A percentile compares a stretch with the other conserved stretches of the same genome.
Conservation (phyloP, 2,888 invertebrate species). For the Hoplodrina ambigua region DNA sequence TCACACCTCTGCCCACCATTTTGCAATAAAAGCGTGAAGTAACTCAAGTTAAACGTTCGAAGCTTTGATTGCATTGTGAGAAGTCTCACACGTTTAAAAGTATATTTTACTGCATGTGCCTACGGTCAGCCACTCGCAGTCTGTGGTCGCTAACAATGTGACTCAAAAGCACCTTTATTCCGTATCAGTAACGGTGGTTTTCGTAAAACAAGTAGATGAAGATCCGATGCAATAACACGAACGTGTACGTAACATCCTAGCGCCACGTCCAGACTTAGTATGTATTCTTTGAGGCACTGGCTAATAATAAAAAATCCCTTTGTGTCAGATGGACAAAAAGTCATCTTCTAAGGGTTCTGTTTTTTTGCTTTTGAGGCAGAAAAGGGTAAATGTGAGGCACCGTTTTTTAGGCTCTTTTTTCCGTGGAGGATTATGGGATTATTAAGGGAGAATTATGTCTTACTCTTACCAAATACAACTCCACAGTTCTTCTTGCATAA, state of each 20-base stretch:
- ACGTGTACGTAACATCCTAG: background rate
- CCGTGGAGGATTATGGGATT: too few relatives aligned
- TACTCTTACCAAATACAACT: too few relatives aligned
- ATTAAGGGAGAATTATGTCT: too few relatives aligned
- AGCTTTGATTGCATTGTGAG: slow-evolving; percentile 43
- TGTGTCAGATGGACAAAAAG: too few relatives aligned
- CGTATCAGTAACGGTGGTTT: background rate
- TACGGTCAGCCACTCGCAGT: background rate
- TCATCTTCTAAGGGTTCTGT: too few relatives aligned
- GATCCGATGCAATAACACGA: background rate
- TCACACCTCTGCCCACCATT: slow-evolving; percentile 8
- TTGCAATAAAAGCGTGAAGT: slow-evolving; percentile 31
- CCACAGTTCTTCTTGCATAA: too few relatives aligned
- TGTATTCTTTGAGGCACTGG: too few relatives aligned
- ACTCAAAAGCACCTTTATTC: background rate
- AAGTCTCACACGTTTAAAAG: slow-evolving; percentile 46
- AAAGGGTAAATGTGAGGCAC: too few relatives aligned
- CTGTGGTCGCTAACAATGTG: background rate
- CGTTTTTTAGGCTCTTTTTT: too few relatives aligned
- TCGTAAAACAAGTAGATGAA: background rate
- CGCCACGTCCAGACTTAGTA: too few relatives aligned
- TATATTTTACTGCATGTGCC: slow-evolving; percentile 13
- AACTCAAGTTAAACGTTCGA: slow-evolving; percentile 27
- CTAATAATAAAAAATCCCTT: too few relatives aligned
- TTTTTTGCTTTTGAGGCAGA: too few relatives aligned